phyloP scores from a whole-genome alignment of 2,113 vertebrate genomes.

The Lutjanus erythropterus region DNA sequence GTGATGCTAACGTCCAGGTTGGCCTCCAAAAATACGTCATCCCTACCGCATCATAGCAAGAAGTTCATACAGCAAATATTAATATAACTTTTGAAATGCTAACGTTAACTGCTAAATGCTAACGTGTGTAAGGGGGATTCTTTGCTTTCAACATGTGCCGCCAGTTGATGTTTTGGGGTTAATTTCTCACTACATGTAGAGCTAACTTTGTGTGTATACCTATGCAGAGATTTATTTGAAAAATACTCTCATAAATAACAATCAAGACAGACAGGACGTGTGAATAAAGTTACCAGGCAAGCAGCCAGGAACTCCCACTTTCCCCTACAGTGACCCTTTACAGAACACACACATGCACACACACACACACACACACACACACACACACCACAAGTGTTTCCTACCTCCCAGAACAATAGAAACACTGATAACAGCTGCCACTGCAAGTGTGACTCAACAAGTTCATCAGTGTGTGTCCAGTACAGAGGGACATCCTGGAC shows the following conservation, averaged over 20 bases:
- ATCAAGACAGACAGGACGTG: background rate
- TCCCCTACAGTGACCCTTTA: background rate
- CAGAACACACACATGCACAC: background rate
- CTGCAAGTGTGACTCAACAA: constrained; percentile 24
- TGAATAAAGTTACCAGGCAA: background rate
- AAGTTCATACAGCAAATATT: too few species aligned
- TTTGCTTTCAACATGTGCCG: too few species aligned
- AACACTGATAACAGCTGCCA: constrained; percentile 30
- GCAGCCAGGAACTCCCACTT: background rate
- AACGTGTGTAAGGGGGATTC: too few species aligned
- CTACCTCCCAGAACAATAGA: constrained; percentile 29
- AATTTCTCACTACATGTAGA: too few species aligned
- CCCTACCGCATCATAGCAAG: too few species aligned
- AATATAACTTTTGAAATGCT: too few species aligned
- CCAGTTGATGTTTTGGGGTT: too few species aligned
- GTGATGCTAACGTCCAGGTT: too few species aligned
- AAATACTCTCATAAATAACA: background rate
- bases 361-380: background rate
- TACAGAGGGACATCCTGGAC: background rate
- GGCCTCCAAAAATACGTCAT: too few species aligned
- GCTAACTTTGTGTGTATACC: too few species aligned
- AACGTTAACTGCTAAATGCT: too few species aligned
- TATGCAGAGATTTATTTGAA: background rate
- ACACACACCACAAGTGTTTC: background rate
- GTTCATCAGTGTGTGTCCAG: constrained; percentile 7